Evolutionary conservation across 1,140 invertebrate species (phyloP), one percentile per base, ranked within the genome.

Genomic region (Kradibia gibbosae): DNA sequence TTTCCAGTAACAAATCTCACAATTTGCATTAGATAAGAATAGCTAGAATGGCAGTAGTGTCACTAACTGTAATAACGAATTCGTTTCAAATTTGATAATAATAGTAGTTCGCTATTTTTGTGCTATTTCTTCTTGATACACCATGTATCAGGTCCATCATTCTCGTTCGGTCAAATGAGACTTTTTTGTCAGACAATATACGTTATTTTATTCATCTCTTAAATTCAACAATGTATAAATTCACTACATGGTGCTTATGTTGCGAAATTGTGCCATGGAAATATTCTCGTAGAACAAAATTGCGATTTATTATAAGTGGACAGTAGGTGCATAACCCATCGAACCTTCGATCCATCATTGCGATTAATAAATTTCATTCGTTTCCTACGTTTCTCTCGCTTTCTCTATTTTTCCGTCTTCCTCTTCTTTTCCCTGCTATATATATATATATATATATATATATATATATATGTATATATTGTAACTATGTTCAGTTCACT

Each of bases 241-340:
- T 20, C 50, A 4, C 20, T 53, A 8, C 22, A 53, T 53, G 22
- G 10, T 45, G 48, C 31, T 28, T 20, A 17, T 15, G 1, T n/a
- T 11, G 17, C 22, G 11, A 22, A 70, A n/a, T 17, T 60, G 8
- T n/a, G 53, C 74, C 80, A 81, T 77, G 48, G 65, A 48, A 80
- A 75, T 80, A 80, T 48, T 45, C 11, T 73, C 60, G 42, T 20
- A 62, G 67, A 84, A 87, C 86, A 87, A 87, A 87, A 89, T 91
- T 90, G 90, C 90, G 89, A 91, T 91, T 91, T 90, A 91, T 91
- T 91, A 91, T 91, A 85, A 85, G 86, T 88, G 86, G 85, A 85
- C 34, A 80, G 83, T 55, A 34, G 62, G 65, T 73, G 76, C 77
- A 72, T 57, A 77, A 85, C 83, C 82, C 85, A 80, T 83, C 82